These are phyloP conservation scores for Lamellibrachia satsuma DNA, from an alignment of 2,888 invertebrate species.

Conservation along the genomic window DNA sequence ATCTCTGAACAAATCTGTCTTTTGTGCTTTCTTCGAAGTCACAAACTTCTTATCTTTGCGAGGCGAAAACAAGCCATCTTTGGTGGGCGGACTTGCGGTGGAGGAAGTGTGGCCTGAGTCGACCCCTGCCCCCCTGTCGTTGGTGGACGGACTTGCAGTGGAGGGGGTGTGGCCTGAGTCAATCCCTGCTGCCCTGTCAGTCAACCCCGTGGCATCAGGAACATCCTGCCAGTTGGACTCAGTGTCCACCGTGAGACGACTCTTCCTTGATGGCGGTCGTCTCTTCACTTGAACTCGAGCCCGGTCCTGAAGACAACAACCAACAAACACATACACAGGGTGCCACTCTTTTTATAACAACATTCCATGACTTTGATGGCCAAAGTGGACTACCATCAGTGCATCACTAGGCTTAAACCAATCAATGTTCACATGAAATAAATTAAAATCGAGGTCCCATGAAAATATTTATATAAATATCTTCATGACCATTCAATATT, in stretches of 20 bases:
- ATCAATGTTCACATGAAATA: no score
- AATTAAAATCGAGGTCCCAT: no score
- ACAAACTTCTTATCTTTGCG: neutral
- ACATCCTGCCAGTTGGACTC: neutral
- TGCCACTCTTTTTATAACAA: no score
- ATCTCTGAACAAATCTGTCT: neutral
- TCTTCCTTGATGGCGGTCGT: neutral
- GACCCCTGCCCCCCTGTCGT: neutral
- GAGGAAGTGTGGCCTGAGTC: neutral
- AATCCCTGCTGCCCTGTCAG: neutral
- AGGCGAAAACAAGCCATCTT: neutral
- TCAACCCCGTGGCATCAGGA: neutral
- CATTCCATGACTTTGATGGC: no score
- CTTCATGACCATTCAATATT: no score
- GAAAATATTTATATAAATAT: no score
- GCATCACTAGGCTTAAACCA: no score
- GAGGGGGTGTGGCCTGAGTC: neutral
- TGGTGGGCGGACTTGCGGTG: neutral
- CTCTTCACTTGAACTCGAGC: neutral
- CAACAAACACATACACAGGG: no score
- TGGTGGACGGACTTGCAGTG: neutral
- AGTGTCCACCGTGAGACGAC: neutral
- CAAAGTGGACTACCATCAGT: no score
- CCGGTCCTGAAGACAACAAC: neutral
- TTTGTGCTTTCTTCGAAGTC: neutral